Conservation (phyloP, 92 coral and sea anemone genomes). For the Pocillopora grandis region DNA sequence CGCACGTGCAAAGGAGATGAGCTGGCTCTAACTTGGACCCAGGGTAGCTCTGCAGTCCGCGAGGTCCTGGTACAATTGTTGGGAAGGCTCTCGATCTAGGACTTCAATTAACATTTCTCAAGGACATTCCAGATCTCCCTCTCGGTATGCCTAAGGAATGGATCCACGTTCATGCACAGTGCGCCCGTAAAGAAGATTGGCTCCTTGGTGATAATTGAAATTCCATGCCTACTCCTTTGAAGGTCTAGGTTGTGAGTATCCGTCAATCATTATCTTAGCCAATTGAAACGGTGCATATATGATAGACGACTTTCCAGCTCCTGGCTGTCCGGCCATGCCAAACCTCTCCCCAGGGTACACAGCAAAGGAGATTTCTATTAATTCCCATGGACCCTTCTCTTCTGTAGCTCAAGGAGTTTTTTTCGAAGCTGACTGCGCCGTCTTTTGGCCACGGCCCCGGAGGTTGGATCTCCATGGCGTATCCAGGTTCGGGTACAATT, state of each 20-base stretch:
- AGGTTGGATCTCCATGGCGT: constrained; percentile 68
- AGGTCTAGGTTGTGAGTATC: constrained; percentile 63
- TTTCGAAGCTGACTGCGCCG: constrained; percentile 61
- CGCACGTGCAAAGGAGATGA: constrained; percentile 78
- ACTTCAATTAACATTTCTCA: constrained; percentile 68
- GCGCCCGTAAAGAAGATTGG: constrained; percentile 72
- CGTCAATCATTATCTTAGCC: constrained; percentile 77
- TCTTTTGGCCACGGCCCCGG: constrained; percentile 88
- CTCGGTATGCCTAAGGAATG: constrained; percentile 68
- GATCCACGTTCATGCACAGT: constrained; percentile 81
- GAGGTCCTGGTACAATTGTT: constrained; percentile 83
- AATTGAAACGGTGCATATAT: constrained; percentile 75
- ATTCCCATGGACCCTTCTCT: constrained; percentile 54
- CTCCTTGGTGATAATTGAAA: constrained; percentile 72
- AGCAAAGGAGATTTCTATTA: constrained; percentile 62
- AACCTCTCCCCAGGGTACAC: constrained; percentile 79
- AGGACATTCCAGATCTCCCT: constrained; percentile 80
- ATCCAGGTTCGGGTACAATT: constrained; percentile 81
- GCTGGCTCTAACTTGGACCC: constrained; percentile 68
- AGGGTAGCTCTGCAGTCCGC: constrained; percentile 61
- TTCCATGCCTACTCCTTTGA: constrained; percentile 77
- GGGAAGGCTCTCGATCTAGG: constrained; percentile 78
- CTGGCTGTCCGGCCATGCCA: constrained; percentile 88
- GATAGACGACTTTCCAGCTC: constrained; percentile 80
- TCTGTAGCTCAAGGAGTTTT: constrained; percentile 63